Conservation (phyloP, 2,888 invertebrate species). For the Ectemnius cavifrons region DNA sequence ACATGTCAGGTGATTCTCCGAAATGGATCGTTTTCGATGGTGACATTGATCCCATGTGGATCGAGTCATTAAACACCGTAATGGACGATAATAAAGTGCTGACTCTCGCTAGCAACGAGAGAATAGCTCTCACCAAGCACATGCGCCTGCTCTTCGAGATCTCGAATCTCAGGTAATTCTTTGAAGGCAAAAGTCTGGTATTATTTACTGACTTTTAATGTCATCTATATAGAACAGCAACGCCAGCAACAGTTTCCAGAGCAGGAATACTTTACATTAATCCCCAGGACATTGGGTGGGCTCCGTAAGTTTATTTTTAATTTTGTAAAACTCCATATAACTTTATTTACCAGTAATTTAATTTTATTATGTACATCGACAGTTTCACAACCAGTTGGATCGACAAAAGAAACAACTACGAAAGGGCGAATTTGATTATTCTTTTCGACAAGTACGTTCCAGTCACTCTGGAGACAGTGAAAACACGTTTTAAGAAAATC, state of each 20-base stretch:
- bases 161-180: constrained; percentile 82
- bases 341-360: too few species aligned
- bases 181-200: neutral
- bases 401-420: constrained; percentile 86
- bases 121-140: constrained; percentile 91
- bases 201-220: neutral
- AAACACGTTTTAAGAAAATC: constrained; percentile 90
- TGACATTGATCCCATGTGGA: constrained; percentile 99
- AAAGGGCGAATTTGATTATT: constrained; percentile 89
- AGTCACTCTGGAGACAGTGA: constrained; percentile 86
- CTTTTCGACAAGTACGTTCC: constrained; percentile 97
- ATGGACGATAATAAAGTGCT: constrained; percentile 98
- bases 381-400: constrained; percentile 95
- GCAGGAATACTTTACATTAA: constrained; percentile 97
- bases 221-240: constrained; percentile 84
- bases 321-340: too few species aligned
- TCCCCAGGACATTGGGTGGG: constrained; percentile 96
- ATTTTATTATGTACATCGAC: neutral
- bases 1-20: constrained; percentile 89
- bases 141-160: constrained; percentile 98
- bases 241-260: constrained; percentile 96
- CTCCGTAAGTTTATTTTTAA: constrained; percentile 83
- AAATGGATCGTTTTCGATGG: constrained; percentile 98
- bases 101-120: constrained; percentile 95
- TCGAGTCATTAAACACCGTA: constrained; percentile 96